phyloP scores from a whole-genome alignment of 2,888 invertebrate genomes.

The Pyrocoelia pectoralis region DNA sequence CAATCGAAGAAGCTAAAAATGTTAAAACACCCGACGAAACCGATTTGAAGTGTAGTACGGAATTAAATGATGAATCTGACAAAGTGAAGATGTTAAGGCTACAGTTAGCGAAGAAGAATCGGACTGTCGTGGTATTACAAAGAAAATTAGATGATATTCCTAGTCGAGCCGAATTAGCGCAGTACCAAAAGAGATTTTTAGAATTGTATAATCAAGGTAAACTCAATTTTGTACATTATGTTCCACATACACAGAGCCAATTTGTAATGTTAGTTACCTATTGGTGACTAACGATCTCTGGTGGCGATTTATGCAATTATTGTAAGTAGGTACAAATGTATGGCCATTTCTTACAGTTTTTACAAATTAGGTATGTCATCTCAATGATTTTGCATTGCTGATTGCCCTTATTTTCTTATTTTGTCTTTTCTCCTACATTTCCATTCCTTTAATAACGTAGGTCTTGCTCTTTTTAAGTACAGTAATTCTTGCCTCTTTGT shows the following conservation, averaged over 20 bases:
- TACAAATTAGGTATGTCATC: no score
- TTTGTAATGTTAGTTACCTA: no score
- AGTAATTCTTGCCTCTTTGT: no score
- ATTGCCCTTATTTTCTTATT: no score
- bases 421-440: no score
- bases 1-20: conserved; percentile 60
- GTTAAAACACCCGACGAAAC: conserved; percentile 58
- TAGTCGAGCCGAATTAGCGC: conserved; percentile 89
- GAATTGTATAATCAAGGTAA: conserved; percentile 94
- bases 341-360: no score
- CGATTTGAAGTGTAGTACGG: conserved; percentile 59
- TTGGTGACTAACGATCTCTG: no score
- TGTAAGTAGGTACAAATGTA: no score
- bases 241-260: background rate
- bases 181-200: conserved; percentile 94
- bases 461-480: no score
- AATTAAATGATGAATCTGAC: conserved; percentile 69
- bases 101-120: conserved; percentile 80
- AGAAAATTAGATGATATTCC: conserved; percentile 93
- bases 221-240: background rate
- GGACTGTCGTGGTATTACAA: conserved; percentile 81
- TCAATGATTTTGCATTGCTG: no score
- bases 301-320: no score
- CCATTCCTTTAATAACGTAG: no score
- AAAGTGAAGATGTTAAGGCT: conserved; percentile 69